Evolutionary conservation across 2,113 vertebrate genomes (phyloP).

Genomic region (Mungos mungo): DNA sequence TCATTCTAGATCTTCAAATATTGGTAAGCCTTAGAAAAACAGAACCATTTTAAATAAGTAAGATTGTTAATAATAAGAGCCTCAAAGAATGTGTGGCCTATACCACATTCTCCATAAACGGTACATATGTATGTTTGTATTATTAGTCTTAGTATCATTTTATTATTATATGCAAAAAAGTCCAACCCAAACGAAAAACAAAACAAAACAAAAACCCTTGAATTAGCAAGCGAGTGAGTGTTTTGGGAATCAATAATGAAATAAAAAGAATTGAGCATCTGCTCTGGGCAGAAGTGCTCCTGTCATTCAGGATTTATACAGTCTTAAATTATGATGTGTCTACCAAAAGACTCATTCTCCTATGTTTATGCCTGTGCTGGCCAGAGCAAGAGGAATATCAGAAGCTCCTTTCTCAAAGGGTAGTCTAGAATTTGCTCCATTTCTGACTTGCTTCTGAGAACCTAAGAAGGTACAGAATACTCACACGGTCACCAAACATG

Average conservation of each 20-base stretch:
- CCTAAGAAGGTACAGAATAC: not conserved
- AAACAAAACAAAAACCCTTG: not conserved
- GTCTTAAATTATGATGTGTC: no score
- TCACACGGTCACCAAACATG: not conserved
- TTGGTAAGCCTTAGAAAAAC: not conserved
- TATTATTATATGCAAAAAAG: not conserved
- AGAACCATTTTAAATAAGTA: not conserved
- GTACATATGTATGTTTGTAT: not conserved
- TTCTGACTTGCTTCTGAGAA: not conserved
- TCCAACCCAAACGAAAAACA: not conserved
- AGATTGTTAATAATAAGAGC: not conserved
- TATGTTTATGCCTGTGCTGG: not conserved
- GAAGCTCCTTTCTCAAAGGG: not conserved
- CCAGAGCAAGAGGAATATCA: not conserved
- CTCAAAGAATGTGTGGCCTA: not conserved
- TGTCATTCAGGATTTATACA: not conserved
- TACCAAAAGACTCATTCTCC: not conserved
- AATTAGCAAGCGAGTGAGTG: not conserved
- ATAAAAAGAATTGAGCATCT: not conserved
- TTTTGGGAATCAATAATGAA: not conserved
- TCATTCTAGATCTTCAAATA: not conserved
- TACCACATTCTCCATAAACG: not conserved
- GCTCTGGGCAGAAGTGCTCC: not conserved
- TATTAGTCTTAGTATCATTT: not conserved
- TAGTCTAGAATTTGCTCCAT: not conserved